Evolutionary conservation across 1,140 invertebrate species (phyloP).

Genomic region (Diabrotica undecimpunctata): DNA sequence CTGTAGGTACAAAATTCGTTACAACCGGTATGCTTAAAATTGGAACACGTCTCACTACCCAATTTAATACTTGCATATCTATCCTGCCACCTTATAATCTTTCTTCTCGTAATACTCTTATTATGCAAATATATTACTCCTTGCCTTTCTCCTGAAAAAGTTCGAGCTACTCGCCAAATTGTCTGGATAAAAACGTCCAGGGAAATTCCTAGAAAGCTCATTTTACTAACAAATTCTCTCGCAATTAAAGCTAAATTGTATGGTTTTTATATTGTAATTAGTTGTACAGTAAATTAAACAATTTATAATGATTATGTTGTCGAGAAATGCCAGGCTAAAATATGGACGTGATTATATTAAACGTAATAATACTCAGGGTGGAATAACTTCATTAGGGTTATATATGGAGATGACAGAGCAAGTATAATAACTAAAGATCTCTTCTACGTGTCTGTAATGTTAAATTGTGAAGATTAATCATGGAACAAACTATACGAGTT

Average conservation of each 20-base stretch:
- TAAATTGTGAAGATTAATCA: no score
- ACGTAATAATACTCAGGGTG: not conserved
- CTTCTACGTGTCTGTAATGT: no score
- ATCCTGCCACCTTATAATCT: no score
- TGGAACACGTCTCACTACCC: no score
- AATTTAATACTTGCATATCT: no score
- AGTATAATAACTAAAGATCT: not conserved
- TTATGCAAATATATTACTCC: not conserved
- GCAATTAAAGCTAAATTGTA: constrained; percentile 1
- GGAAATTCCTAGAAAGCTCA: not conserved
- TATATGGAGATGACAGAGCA: not conserved
- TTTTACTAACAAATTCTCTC: constrained; percentile 2
- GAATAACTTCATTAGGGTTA: not conserved
- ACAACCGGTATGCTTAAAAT: no score
- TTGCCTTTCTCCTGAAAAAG: not conserved
- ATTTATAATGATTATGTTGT: constrained; percentile 9
- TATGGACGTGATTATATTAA: not conserved
- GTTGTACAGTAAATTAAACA: not conserved
- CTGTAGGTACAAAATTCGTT: no score
- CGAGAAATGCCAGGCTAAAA: not conserved
- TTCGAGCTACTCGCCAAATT: constrained; percentile 5
- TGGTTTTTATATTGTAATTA: constrained; percentile 8
- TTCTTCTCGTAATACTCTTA: not conserved
- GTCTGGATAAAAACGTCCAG: constrained; percentile 9
- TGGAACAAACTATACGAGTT: no score